Evolutionary conservation across 2,888 invertebrate genomes (phyloP).

Genomic region (Ormyrus labotus): DNA sequence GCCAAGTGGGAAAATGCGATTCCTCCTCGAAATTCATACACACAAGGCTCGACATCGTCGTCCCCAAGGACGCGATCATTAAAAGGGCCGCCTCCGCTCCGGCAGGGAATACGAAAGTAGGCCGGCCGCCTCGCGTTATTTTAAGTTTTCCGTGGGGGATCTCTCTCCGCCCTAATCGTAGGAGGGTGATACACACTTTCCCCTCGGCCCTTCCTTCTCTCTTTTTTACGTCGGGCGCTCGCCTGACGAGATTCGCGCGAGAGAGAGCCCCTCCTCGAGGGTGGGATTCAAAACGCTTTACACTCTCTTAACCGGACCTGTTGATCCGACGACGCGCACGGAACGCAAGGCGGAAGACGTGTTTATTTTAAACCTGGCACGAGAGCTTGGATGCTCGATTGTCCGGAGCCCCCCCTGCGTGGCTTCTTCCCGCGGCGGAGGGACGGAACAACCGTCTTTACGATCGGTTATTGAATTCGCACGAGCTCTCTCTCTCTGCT

Average conservation of each 20-base stretch:
- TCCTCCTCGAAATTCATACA: neutral
- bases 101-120: constrained; percentile 68
- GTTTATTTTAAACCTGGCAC: constrained; percentile 53
- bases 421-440: no score
- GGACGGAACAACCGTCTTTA: no score
- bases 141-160: constrained; percentile 75
- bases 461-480: no score
- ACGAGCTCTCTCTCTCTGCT: no score
- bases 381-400: neutral
- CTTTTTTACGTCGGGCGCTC: constrained; percentile 6
- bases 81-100: constrained; percentile 15
- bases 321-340: constrained; percentile 66
- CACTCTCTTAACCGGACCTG: constrained; percentile 74
- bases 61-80: constrained; percentile 44
- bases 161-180: constrained; percentile 51
- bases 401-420: neutral
- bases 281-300: constrained; percentile 74
- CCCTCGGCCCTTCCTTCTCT: neutral
- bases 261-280: constrained; percentile 62
- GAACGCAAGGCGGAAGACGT: neutral
- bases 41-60: neutral
- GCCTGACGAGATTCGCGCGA: constrained; percentile 43
- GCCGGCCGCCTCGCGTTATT: constrained; percentile 69
- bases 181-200: constrained; percentile 1
- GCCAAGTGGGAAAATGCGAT: constrained; percentile 19